A percentile compares a stretch with the other conserved stretches of the same genome.
These are phyloP conservation scores for Bombus consobrinus DNA, from an alignment of 1,140 invertebrate genomes.

Conservation along the genomic window DNA sequence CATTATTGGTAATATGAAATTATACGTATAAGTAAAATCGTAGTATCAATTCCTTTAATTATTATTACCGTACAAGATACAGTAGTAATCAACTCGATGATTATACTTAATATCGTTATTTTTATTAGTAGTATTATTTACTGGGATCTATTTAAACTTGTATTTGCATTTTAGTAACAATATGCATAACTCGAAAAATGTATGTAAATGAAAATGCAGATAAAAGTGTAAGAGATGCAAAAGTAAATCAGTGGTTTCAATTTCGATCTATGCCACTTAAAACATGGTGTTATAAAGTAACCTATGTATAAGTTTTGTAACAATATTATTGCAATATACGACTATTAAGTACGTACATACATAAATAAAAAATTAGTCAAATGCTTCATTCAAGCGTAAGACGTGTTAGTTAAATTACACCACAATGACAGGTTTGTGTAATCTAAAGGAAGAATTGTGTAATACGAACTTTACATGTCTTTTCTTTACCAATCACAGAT, in stretches of 20 bases:
- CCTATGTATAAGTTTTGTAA: not conserved
- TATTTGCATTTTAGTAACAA: slow-evolving; percentile 2
- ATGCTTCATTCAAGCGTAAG: not conserved
- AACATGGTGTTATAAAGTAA: not conserved
- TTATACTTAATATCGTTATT: not conserved
- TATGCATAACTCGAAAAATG: not conserved
- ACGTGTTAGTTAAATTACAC: not conserved
- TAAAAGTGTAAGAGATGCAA: not conserved
- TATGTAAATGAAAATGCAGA: not conserved
- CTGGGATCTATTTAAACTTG: not conserved
- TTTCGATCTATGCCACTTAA: not conserved
- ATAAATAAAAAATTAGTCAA: too few species aligned
- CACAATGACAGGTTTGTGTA: not conserved
- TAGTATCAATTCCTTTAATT: not conserved
- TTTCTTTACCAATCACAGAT: not conserved
- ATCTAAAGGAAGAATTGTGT: not conserved
- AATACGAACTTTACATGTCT: not conserved
- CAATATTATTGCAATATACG: too few species aligned
- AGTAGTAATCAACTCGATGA: not conserved
- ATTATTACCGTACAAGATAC: slow-evolving; percentile 1
- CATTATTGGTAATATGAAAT: not conserved
- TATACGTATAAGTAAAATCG: not conserved
- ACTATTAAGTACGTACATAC: too few species aligned
- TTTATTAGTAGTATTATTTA: not conserved
- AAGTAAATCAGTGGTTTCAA: not conserved